phyloP scores from a whole-genome alignment of 1,140 invertebrate species.

The Wasmannia auropunctata region DNA sequence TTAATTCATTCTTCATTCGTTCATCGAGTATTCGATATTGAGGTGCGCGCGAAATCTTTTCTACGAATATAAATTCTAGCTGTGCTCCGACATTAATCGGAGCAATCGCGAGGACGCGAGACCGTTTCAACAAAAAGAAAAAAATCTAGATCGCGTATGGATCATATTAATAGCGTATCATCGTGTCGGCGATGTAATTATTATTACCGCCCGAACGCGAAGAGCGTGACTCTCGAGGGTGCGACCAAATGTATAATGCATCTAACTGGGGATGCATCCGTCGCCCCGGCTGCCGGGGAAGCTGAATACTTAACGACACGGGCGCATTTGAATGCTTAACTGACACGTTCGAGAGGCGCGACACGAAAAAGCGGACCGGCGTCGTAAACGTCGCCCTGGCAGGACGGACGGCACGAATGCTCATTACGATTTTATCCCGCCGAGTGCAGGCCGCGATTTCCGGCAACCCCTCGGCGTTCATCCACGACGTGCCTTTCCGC shows the following conservation, averaged over 20 bases:
- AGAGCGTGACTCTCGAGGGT: slow-evolving; percentile 16
- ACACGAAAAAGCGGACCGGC: slow-evolving; percentile 39
- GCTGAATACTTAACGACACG: slow-evolving; percentile 49
- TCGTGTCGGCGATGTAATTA: slow-evolving; percentile 29
- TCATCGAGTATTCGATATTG: neutral
- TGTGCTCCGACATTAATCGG: neutral
- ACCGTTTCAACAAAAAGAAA: neutral
- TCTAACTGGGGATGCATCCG: slow-evolving; percentile 31
- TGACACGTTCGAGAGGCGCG: slow-evolving; percentile 51
- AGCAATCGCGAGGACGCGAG: neutral
- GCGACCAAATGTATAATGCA: slow-evolving; percentile 36
- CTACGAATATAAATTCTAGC: neutral
- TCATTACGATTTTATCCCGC: slow-evolving; percentile 55
- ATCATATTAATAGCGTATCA: neutral
- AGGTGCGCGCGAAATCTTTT: neutral
- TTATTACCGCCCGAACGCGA: neutral
- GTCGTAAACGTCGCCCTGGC: slow-evolving; percentile 42
- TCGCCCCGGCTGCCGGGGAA: neutral
- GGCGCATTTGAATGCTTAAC: slow-evolving; percentile 56
- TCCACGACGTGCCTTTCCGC: neutral
- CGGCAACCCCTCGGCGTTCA: neutral
- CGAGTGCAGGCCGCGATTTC: slow-evolving; percentile 43
- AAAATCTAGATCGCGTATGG: neutral
- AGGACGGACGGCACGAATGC: slow-evolving; percentile 18
- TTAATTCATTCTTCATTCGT: too few relatives aligned